These are phyloP conservation scores for Pteruthius melanotis DNA, from an alignment of 2,113 vertebrate species.

Conservation along the genomic window DNA sequence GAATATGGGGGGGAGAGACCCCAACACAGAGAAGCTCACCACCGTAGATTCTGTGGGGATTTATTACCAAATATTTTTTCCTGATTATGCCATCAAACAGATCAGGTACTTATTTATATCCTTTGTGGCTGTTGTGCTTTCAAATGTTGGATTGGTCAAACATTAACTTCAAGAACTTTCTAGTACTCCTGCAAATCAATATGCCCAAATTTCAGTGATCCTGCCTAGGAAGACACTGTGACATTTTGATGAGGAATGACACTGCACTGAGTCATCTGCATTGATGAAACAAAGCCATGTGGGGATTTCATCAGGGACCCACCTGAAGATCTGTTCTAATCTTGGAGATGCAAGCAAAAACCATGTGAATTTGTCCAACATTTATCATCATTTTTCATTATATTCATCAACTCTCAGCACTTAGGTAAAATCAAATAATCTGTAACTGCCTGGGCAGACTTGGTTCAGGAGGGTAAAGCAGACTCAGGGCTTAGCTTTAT, in stretches of 20 bases:
- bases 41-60: neutral
- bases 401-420: neutral
- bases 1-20: neutral
- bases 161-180: neutral
- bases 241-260: neutral
- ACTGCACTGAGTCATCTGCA: neutral
- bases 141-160: neutral
- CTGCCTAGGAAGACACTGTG: neutral
- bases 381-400: neutral
- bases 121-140: neutral
- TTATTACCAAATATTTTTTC: neutral
- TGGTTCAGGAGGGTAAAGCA: neutral
- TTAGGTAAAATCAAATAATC: neutral
- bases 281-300: neutral
- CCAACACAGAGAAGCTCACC: neutral
- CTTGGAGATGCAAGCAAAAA: neutral
- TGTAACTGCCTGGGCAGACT: neutral
- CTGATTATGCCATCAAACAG: neutral
- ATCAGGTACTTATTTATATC: neutral
- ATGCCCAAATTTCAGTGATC: neutral
- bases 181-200: neutral
- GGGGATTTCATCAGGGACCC: neutral
- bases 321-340: neutral
- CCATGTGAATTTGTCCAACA: accelerated
- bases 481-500: neutral